Base-by-base conservation (phyloP, 2,888 invertebrate species). In the Latheticus oryzae region DNA sequence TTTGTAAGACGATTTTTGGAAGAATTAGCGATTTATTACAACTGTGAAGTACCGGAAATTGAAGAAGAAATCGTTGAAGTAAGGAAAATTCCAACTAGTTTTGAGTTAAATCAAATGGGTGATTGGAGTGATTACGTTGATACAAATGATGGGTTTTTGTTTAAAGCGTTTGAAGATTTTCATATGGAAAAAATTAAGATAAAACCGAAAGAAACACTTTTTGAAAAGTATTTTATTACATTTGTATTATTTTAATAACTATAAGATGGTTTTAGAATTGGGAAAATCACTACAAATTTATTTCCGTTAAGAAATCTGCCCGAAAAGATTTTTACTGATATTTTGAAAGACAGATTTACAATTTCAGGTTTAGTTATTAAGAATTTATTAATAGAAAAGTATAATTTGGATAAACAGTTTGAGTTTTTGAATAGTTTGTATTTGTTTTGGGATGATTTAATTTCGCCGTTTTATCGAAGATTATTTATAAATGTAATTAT, bases 81-180 rank as follows among this genome's bases (percentile, higher is more conserved):
- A 8, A 16, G 37, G 24, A 19, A 2, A 17, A 23, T 11, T 23
- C 42, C 8, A 12, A 16, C 19, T 15, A 58, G 24, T 48, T 53
- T 4, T 28, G 57, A 57, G 13, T n/a, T 32, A 8, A 71, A 70
- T 1, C 74, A 76, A 52, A 70, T 75, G 70, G 74, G 76, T 52
- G 70, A 68, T 54, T 58, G 76, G 13, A 76, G 75, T 38, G 73
- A 75, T 61, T 63, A 74, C 12, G 70, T 76, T 2, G 76, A 78
- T 56, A 70, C 69, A 0, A 61, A 67, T 2, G 73, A 78, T 61
- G 74, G 75, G 1, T 82, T 83, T 67, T 62, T 82, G 15, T 77
- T 80, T 68, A 76, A 78, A 62, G 82, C 81, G 13, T 80, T 82
- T 51, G 75, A 78, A 50, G 69, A 73, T 7, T 80, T 77, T 64